Percentiles rank a stretch among this genome's conserved stretches.
phyloP scores from a whole-genome alignment of 1,140 invertebrate species.

The Zaprionus inermis region DNA sequence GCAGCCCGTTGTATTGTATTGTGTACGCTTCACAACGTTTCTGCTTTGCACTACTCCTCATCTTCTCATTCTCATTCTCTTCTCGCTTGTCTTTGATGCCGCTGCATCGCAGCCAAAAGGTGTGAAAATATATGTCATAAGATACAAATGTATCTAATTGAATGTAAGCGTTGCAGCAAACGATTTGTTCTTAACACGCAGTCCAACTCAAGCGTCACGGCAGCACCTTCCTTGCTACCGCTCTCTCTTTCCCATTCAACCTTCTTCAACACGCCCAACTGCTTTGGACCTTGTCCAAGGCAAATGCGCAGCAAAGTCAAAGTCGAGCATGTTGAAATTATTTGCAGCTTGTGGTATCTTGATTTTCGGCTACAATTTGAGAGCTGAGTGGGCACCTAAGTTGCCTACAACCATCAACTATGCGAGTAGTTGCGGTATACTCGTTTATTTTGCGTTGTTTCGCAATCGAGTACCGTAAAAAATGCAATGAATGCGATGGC shows the following conservation, averaged over 20 bases:
- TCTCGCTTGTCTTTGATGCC: constrained; percentile 25
- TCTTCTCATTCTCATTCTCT: neutral
- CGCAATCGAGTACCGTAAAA: too few relatives aligned
- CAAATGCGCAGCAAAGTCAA: constrained; percentile 73
- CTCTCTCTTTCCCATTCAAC: too few relatives aligned
- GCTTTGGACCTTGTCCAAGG: constrained; percentile 27
- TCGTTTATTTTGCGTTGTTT: too few relatives aligned
- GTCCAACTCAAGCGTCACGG: constrained; percentile 2
- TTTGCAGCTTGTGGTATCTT: constrained; percentile 34
- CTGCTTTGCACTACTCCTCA: neutral
- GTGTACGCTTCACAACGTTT: neutral
- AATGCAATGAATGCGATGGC: too few relatives aligned
- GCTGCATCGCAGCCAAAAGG: constrained; percentile 56
- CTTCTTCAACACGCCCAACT: neutral
- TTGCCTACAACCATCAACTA: too few relatives aligned
- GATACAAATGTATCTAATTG: constrained; percentile 83
- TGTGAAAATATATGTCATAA: constrained; percentile 83
- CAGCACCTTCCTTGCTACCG: too few relatives aligned
- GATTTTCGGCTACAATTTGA: constrained; percentile 11
- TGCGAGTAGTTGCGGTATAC: too few relatives aligned
- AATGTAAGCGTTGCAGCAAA: constrained; percentile 67
- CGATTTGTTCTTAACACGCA: constrained; percentile 76
- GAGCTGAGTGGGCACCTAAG: too few relatives aligned
- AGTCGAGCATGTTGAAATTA: constrained; percentile 59
- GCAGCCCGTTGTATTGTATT: constrained; percentile 2